phyloP scores from a whole-genome alignment of 2,888 invertebrate genomes.

The Hyppa rectilinea region DNA sequence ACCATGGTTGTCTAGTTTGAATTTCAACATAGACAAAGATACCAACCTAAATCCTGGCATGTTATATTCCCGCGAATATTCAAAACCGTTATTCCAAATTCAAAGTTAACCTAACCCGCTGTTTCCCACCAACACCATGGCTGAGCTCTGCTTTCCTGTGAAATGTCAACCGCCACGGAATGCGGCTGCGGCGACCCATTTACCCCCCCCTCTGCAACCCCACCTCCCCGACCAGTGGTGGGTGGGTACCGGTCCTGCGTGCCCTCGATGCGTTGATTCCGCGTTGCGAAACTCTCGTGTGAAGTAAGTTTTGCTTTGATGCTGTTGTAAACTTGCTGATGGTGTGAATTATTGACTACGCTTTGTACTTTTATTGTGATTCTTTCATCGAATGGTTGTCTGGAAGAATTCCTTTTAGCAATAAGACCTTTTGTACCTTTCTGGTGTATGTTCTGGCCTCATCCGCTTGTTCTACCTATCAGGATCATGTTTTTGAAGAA shows the following conservation, averaged over 20 bases:
- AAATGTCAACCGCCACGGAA: slow-evolving; percentile 83
- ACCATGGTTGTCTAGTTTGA: slow-evolving; percentile 6
- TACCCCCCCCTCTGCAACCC: slow-evolving; percentile 72
- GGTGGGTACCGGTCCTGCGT: slow-evolving; percentile 84
- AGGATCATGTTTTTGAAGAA: not conserved
- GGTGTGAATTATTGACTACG: slow-evolving; percentile 19
- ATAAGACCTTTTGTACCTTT: not conserved
- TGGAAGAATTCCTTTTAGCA: not conserved
- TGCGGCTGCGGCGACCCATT: slow-evolving; percentile 86
- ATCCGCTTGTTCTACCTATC: no score
- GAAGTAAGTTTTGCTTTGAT: slow-evolving; percentile 65
- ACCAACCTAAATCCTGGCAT: not conserved
- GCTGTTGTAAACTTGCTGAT: slow-evolving; percentile 53
- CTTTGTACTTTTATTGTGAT: not conserved
- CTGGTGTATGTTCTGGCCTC: not conserved
- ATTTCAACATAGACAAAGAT: not conserved
- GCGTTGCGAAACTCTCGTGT: slow-evolving; percentile 78
- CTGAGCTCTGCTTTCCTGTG: slow-evolving; percentile 72
- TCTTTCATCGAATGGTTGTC: slow-evolving; percentile 3
- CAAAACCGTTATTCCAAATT: slow-evolving; percentile 57
- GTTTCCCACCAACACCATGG: slow-evolving; percentile 54
- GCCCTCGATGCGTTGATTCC: slow-evolving; percentile 85
- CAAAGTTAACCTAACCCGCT: slow-evolving; percentile 36
- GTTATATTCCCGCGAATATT: slow-evolving; percentile 5
- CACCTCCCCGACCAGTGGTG: slow-evolving; percentile 70